Evolutionary conservation across 2,113 vertebrate genomes (phyloP).

Genomic region (Eulemur macaco): DNA sequence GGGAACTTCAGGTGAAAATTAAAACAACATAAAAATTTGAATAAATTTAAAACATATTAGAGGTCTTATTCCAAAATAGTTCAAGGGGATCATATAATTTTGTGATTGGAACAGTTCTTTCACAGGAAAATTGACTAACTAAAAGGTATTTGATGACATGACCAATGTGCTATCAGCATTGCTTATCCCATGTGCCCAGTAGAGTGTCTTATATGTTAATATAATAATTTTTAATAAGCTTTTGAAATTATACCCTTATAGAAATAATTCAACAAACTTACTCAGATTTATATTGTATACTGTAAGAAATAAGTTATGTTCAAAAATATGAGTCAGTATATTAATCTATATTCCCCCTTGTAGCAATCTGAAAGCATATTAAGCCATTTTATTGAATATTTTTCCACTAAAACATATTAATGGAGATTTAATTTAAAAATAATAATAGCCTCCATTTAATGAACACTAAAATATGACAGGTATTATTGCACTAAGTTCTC

Average conservation of each 20-base stretch:
- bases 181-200: background rate
- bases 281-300: background rate
- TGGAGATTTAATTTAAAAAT: constrained; percentile 29
- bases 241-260: background rate
- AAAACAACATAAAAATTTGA: background rate
- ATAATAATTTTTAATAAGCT: background rate
- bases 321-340: background rate
- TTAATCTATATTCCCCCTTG: background rate
- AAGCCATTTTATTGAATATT: background rate
- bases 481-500: background rate
- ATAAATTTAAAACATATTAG: background rate
- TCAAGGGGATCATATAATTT: background rate
- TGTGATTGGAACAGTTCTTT: background rate
- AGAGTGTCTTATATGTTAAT: background rate
- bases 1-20: background rate
- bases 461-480: background rate
- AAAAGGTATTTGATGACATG: background rate
- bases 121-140: background rate
- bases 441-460: background rate
- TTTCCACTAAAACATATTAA: background rate
- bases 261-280: background rate
- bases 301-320: background rate
- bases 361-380: background rate
- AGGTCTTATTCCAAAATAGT: background rate
- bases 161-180: background rate